Base-by-base conservation (phyloP, 2,113 vertebrate genomes). In the Ondatra zibethicus region DNA sequence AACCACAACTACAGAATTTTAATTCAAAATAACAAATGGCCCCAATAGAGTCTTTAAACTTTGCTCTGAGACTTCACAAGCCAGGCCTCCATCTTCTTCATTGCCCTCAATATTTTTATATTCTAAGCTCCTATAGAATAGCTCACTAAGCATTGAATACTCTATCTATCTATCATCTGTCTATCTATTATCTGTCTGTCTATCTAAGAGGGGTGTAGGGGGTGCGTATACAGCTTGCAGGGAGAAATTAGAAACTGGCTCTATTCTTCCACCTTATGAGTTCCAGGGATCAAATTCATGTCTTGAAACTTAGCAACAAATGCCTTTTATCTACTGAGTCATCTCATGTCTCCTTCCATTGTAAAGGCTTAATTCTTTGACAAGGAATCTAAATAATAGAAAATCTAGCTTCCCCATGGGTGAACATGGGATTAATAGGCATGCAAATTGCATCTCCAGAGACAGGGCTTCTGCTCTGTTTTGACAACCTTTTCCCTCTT, bases 291-390 rank as follows among this genome's bases (percentile, higher is more conserved):
- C 33, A 55, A 80, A 80, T 2, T 55, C 17, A 80, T 36, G 9
- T 21, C 17, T 36, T 55, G 31, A 80, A 80, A 33, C 50, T 55
- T 80, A 31, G 33, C 29, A 45, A 21, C 31, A 50, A 31, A 86
- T 86, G 31, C 17, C 39, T 50, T 50, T 86, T 66, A 86, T 68
- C 29, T 42, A 47, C 63, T 36, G 42, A 66, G 82, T 33, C 39
- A 63, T 45, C 36, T 88, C 13, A 89, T 33, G 17, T 82, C 65
- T 94, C 31, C 21, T 85, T 12, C 77, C 76, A 39, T 25, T 25
- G 1, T 58, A 88, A 95, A 96, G 23, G 3, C 7, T 68, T 88
- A 80, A 89, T 94, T 84, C 61, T 95, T 96, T 87, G 47, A 27
- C 78, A 12, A 76, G 19, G 75, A 89, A 63, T 89, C 72, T 75